phyloP scores from a whole-genome alignment of 2,888 invertebrate species.

The Geotrupes spiniger region DNA sequence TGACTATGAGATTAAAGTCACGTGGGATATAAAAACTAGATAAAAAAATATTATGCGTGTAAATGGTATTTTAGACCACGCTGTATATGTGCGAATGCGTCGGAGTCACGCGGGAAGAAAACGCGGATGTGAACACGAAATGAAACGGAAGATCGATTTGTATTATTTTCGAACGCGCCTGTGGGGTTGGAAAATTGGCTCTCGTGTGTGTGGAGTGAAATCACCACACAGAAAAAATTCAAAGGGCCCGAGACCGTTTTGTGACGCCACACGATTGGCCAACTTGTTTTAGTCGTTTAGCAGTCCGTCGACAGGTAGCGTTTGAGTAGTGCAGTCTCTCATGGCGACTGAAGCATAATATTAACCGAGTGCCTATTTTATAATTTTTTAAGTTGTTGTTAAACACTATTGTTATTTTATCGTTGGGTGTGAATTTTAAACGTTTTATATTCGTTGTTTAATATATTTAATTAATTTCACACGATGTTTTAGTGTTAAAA shows the following conservation, averaged over 20 bases:
- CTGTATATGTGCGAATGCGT: no score
- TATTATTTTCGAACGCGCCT: conserved; percentile 11
- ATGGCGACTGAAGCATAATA: conserved; percentile 33
- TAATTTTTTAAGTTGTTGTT: conserved; percentile 32
- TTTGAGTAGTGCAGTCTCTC: conserved; percentile 25
- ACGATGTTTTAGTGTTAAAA: conserved; percentile 35
- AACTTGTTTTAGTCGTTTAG: conserved; percentile 23
- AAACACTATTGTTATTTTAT: conserved; percentile 31
- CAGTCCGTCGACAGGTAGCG: conserved; percentile 30
- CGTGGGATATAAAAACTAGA: no score
- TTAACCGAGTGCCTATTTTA: conserved; percentile 30
- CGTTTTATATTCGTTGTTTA: conserved; percentile 23
- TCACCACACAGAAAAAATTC: conserved; percentile 17
- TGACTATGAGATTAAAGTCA: no score
- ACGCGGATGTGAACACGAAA: no score
- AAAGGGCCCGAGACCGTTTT: conserved; percentile 16
- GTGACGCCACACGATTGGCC: conserved; percentile 19
- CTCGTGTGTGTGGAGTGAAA: conserved; percentile 9
- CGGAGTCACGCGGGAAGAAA: no score
- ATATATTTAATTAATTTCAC: conserved; percentile 25
- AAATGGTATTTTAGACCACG: no score
- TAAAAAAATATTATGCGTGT: no score
- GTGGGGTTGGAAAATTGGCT: conserved; percentile 19
- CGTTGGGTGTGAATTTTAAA: conserved; percentile 28
- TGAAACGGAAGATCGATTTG: conserved; percentile 2